Percentiles rank a stretch among this genome's conserved stretches.
phyloP scores from a whole-genome alignment of 1,140 invertebrate genomes.

The Aphelinus atriplicis region DNA sequence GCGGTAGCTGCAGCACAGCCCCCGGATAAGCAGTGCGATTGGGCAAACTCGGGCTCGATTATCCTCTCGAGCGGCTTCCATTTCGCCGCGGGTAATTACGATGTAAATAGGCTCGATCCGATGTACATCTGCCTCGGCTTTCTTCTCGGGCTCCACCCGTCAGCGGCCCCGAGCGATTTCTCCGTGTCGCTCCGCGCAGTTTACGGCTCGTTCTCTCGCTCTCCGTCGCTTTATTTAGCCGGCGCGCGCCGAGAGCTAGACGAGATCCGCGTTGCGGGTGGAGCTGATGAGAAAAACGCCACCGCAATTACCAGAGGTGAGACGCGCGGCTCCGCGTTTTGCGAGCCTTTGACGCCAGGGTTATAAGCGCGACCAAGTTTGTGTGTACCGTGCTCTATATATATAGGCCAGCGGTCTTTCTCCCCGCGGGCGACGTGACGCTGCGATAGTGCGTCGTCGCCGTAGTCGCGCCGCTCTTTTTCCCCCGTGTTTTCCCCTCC shows the following conservation, averaged over 20 bases:
- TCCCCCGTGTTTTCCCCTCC: not conserved
- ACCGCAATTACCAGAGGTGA: not conserved
- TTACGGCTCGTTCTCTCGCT: not conserved
- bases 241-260: not conserved
- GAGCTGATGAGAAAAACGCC: constrained; percentile 8
- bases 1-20: too few species aligned
- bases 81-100: constrained; percentile 7
- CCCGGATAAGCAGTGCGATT: too few species aligned
- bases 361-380: constrained; percentile 5
- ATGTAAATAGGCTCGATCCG: not conserved
- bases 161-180: not conserved
- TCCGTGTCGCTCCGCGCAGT: constrained; percentile 8
- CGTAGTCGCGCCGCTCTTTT: too few species aligned
- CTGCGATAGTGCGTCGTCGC: too few species aligned
- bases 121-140: not conserved
- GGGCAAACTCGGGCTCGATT: too few species aligned
- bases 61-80: too few species aligned
- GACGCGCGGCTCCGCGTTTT: too few species aligned
- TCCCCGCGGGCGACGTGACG: too few species aligned
- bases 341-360: constrained; percentile 1
- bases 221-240: not conserved
- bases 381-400: too few species aligned
- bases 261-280: not conserved
- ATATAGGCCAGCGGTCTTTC: not conserved
- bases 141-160: not conserved